A percentile compares a stretch with the other conserved stretches of the same genome.
phyloP scores from a whole-genome alignment of 2,888 invertebrate genomes.

The Hybos culiciformis region DNA sequence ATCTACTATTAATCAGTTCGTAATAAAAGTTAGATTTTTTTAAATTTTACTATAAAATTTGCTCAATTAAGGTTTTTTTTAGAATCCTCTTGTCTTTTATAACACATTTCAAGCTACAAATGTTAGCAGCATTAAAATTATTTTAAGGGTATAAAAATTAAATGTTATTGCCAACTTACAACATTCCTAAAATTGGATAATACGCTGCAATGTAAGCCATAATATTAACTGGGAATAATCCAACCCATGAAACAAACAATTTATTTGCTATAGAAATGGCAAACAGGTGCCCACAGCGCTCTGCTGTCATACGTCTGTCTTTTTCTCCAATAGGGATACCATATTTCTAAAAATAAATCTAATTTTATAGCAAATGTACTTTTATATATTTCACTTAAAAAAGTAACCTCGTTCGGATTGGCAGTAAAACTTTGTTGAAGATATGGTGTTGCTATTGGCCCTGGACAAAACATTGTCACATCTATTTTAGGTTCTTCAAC shows the following conservation, averaged over 20 bases:
- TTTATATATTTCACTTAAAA: no score
- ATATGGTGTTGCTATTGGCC: constrained; percentile 59
- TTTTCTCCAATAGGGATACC: constrained; percentile 32
- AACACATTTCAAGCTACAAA: no score
- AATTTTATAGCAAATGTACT: no score
- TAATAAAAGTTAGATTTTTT: no score
- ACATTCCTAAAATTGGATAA: constrained; percentile 38
- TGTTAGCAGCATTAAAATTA: no score
- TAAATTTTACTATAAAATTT: no score
- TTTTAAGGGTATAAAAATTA: no score
- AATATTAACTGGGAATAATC: constrained; percentile 45
- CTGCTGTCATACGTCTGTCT: constrained; percentile 40
- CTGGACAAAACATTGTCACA: constrained; percentile 60
- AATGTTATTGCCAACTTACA: constrained; percentile 36
- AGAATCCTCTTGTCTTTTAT: no score
- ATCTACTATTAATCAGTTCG: no score
- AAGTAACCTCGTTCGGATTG: constrained; percentile 38
- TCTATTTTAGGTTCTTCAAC: constrained; percentile 40
- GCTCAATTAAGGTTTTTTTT: no score
- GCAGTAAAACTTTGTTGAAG: constrained; percentile 54
- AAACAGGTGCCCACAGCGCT: constrained; percentile 45
- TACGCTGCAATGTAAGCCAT: constrained; percentile 46
- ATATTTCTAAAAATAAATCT: constrained; percentile 21
- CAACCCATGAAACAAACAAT: constrained; percentile 55
- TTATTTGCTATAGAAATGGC: constrained; percentile 46